These are phyloP conservation scores for Dasypolia templi DNA, from an alignment of 2,888 invertebrate species.

Conservation along the genomic window DNA sequence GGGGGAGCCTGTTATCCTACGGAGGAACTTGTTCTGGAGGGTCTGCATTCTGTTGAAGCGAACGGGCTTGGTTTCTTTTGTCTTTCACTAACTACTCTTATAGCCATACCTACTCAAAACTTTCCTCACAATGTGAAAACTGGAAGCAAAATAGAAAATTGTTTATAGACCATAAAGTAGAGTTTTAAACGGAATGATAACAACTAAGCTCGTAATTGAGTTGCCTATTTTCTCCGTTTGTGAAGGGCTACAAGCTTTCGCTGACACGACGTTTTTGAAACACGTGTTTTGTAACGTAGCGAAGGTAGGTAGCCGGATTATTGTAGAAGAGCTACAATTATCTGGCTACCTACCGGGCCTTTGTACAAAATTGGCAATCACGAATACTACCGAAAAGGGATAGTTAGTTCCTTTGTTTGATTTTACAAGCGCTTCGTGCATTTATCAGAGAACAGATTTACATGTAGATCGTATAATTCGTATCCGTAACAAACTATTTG, in stretches of 20 bases:
- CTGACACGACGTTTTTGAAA: conserved; percentile 33
- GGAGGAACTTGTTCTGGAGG: no score
- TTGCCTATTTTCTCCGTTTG: not conserved
- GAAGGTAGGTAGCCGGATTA: not conserved
- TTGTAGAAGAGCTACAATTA: not conserved
- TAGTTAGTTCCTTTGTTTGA: not conserved
- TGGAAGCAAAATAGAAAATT: not conserved
- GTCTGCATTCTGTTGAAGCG: no score
- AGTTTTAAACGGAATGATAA: not conserved
- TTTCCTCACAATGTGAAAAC: not conserved
- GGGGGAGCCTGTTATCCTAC: no score
- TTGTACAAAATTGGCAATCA: not conserved
- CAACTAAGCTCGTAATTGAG: conserved; percentile 22
- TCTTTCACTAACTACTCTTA: not conserved
- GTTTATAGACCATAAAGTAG: not conserved
- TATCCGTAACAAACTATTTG: not conserved
- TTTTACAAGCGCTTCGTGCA: not conserved
- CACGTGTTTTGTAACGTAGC: conserved; percentile 39
- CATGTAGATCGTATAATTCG: not conserved
- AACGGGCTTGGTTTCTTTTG: no score
- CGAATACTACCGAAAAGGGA: not conserved
- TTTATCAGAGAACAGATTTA: not conserved
- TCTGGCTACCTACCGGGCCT: no score
- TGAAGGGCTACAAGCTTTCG: conserved; percentile 17
- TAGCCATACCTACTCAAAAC: not conserved